Percentiles rank a stretch among this genome's conserved stretches.
phyloP scores from a whole-genome alignment of 2,113 vertebrate genomes.

The Craseonycteris thonglongyai region DNA sequence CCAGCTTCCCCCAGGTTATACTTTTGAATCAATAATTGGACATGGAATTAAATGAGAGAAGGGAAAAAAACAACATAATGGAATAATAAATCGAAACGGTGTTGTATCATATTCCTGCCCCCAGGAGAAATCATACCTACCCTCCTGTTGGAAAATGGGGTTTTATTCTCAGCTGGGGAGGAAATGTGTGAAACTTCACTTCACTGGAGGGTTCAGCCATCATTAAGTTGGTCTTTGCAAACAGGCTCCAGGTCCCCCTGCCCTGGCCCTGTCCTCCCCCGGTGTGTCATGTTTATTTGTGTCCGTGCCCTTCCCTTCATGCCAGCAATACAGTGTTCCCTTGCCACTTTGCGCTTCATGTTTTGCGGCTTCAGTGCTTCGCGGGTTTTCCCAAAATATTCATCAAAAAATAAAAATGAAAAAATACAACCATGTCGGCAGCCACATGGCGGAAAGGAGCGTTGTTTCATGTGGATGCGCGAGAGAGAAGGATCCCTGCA shows the following conservation, averaged over 20 bases:
- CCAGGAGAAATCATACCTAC: neutral
- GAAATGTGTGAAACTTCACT: neutral
- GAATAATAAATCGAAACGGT: neutral
- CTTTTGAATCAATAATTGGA: neutral
- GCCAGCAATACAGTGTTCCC: too few species aligned
- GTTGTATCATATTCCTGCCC: neutral
- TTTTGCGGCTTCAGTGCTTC: too few species aligned
- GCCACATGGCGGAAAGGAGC: too few species aligned
- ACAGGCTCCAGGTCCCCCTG: neutral
- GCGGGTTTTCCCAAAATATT: too few species aligned
- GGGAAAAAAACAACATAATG: neutral
- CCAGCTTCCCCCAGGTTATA: too few species aligned
- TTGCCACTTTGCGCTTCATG: too few species aligned
- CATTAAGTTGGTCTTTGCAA: neutral
- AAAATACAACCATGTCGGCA: too few species aligned
- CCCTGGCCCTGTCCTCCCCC: neutral
- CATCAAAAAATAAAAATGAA: too few species aligned
- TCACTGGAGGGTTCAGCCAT: neutral
- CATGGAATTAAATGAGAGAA: constrained; percentile 14
- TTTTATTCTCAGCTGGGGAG: neutral
- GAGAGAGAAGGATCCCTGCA: too few species aligned
- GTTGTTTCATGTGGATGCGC: too few species aligned
- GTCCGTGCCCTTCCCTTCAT: neutral
- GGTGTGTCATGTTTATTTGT: neutral
- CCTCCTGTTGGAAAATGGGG: neutral